Evolutionary conservation across 2,113 vertebrate genomes (phyloP).

Genomic region (Alces alces): DNA sequence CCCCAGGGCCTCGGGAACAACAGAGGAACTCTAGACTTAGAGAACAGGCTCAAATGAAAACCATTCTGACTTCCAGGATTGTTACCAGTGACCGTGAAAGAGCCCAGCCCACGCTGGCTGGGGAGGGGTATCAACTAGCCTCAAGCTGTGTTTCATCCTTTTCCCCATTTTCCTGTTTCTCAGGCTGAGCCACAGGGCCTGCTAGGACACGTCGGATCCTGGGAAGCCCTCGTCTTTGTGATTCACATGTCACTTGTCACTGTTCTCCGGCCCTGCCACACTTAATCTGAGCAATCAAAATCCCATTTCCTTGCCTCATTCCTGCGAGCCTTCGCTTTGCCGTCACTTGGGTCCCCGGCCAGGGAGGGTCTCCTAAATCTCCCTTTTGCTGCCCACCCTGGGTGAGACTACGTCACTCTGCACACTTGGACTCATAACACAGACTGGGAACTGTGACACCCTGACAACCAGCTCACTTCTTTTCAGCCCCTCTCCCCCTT

Average conservation of each 20-base stretch:
- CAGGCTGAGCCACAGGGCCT: conserved; percentile 12
- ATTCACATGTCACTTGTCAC: conserved; percentile 42
- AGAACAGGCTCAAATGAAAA: background rate
- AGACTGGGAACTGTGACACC: background rate
- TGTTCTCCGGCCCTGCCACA: background rate
- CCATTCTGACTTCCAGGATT: background rate
- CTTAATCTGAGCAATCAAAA: conserved; percentile 3
- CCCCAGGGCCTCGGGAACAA: background rate
- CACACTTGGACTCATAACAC: accelerated
- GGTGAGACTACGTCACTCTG: accelerated
- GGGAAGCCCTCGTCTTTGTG: background rate
- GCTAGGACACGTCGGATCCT: background rate
- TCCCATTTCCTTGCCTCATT: background rate
- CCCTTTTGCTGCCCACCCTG: background rate
- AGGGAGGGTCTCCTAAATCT: background rate
- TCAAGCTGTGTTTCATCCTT: background rate
- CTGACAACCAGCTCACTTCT: background rate
- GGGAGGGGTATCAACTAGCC: background rate
- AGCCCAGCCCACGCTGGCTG: accelerated
- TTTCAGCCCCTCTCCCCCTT: background rate
- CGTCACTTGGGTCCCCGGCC: background rate
- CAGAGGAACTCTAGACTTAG: background rate
- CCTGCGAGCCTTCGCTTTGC: background rate
- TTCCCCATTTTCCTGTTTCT: conserved; percentile 7
- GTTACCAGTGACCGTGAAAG: background rate